Conservation (phyloP, 2,113 vertebrate species). For the Dunckerocampus dactyliophorus region DNA sequence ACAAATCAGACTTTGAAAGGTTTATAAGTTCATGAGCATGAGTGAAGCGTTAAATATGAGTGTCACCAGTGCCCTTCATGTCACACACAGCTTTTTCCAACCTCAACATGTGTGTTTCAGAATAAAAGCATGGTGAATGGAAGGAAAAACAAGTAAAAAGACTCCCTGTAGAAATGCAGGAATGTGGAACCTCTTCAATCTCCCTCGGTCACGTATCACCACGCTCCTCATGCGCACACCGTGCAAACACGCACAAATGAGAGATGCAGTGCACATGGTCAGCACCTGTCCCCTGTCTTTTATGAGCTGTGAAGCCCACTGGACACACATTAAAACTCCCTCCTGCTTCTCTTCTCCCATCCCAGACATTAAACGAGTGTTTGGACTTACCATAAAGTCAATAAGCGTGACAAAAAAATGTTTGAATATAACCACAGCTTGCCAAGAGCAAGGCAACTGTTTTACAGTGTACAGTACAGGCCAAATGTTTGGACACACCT, state of each 20-base stretch:
- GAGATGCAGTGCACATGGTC: constrained; percentile 47
- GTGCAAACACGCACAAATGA: constrained; percentile 1
- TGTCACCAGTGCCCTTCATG: not conserved
- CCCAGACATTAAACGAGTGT: not conserved
- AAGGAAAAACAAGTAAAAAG: constrained; percentile 28
- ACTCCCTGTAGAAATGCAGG: constrained; percentile 24
- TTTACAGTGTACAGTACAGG: too few species aligned
- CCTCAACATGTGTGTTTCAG: constrained; percentile 1
- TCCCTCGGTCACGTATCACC: constrained; percentile 10
- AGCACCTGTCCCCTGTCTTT: constrained; percentile 49
- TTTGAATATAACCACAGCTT: too few species aligned
- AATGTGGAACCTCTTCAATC: constrained; percentile 37
- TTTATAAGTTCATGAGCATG: too few species aligned
- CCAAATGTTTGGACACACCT: too few species aligned
- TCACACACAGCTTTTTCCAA: not conserved
- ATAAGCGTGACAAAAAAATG: too few species aligned
- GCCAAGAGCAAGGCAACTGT: too few species aligned
- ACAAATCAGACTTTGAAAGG: too few species aligned
- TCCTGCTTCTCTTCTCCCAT: not conserved
- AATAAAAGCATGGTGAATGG: constrained; percentile 9
- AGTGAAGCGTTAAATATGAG: not conserved
- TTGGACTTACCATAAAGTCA: not conserved
- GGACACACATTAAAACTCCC: constrained; percentile 17
- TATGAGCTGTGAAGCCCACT: constrained; percentile 21
- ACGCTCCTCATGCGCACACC: constrained; percentile 16